Base-by-base conservation (phyloP, 2,113 vertebrate genomes). In the Centropus bengalensis region DNA sequence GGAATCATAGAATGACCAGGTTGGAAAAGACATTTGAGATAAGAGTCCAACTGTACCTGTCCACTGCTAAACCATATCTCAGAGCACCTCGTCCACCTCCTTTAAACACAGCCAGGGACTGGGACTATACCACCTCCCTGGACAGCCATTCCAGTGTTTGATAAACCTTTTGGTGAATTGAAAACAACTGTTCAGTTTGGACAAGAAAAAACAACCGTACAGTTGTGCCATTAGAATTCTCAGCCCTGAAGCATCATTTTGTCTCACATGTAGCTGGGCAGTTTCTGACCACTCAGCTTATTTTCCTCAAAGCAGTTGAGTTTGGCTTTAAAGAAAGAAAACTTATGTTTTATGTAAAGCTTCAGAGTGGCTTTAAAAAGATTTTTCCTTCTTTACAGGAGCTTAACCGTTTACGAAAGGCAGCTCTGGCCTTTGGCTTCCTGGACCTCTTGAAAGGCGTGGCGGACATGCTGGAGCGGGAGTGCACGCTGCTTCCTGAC, bases 351-450 rank as follows among this genome's bases (percentile, higher is more conserved):
- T 71, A 13, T 30, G 8, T 55, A 10, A 28, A 88, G 47, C 16
- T 5, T 49, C 11, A 27, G 3, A 42, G 32, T 3, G 12, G 12
- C 47, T 60, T 75, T 88, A 21, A 66, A 44, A 56, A 21, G 27
- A 6, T 0, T 12, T 66, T 14, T 54, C 28, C 54, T 79, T 84
- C 49, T 44, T 89, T 73, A 63, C 96, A 99, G 99, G 99, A 99
- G 97, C 97, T 99, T 60, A 99, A 99, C 62, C 99, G 99, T 30
- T 97, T 99, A 52, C 97, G 99, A 1, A 99, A 99, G 93, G 99
- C 99, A 10, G 99, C 99, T 16, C 95, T 99, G 95, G 99, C 99
- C 23, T 99, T 99, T 12, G 99, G 99, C 32, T 99, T 99, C 94
- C 97, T 99, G 98, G 99, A 99, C 94, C 98, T 99, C 59, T 92